Percentiles rank a stretch among this genome's conserved stretches.
Conservation (phyloP, 2,113 vertebrate genomes). For the Prochilodus magdalenae region DNA sequence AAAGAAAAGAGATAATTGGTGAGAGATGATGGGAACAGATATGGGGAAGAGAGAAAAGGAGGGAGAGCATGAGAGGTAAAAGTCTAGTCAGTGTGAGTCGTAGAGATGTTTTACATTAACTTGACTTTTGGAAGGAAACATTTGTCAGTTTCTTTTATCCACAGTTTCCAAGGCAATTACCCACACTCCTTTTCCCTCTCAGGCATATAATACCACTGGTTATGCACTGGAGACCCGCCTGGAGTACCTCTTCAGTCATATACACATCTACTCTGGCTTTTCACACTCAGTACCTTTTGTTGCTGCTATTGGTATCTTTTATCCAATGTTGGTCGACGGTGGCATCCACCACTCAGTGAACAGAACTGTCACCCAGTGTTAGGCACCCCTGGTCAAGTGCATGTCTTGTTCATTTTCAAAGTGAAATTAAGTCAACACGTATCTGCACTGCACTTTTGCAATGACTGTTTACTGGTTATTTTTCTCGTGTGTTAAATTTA, state of each 20-base stretch:
- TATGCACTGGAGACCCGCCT: not conserved
- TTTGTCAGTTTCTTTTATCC: not conserved
- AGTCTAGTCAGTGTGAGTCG: no score
- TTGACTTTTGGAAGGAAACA: not conserved
- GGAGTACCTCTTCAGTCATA: not conserved
- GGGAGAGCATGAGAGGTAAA: no score
- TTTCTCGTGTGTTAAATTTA: no score
- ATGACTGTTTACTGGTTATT: no score
- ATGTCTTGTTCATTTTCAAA: no score
- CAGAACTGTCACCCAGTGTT: not conserved
- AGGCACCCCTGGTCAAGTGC: no score
- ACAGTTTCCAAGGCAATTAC: not conserved
- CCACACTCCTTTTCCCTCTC: not conserved
- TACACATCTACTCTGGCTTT: not conserved
- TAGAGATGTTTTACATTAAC: no score
- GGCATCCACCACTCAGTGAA: not conserved
- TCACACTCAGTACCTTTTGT: not conserved
- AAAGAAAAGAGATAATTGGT: no score
- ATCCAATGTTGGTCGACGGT: not conserved
- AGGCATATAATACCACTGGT: not conserved
- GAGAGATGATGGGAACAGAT: no score
- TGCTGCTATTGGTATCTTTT: not conserved
- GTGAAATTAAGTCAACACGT: no score
- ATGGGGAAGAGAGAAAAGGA: no score
- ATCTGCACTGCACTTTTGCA: no score